A percentile compares a stretch with the other conserved stretches of the same genome.
These are phyloP conservation scores for Electrophaes corylata DNA, from an alignment of 2,888 invertebrate species.

Conservation along the genomic window DNA sequence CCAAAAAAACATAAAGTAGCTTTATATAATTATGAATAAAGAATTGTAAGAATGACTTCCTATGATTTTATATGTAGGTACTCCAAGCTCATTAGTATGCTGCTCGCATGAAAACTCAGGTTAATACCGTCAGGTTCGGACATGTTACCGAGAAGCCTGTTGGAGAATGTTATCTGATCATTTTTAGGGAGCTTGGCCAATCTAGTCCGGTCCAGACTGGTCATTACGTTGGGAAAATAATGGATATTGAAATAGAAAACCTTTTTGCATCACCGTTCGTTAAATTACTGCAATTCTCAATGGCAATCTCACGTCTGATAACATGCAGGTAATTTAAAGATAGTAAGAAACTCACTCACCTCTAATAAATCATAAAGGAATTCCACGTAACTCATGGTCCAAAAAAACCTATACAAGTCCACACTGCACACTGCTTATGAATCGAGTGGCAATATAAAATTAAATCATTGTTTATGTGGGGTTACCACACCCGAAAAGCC, in stretches of 20 bases:
- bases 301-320: background rate
- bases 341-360: slow-evolving; percentile 52
- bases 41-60: slow-evolving; percentile 20
- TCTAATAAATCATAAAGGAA: slow-evolving; percentile 73
- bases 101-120: slow-evolving; percentile 17
- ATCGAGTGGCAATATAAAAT: slow-evolving; percentile 63
- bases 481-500: slow-evolving; percentile 71
- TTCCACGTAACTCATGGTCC: slow-evolving; percentile 70
- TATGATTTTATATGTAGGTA: slow-evolving; percentile 12
- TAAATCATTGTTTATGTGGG: slow-evolving; percentile 58
- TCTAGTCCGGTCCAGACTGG: slow-evolving; percentile 17
- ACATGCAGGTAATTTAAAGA: background rate
- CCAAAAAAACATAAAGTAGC: slow-evolving; percentile 3
- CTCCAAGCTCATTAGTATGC: slow-evolving; percentile 34
- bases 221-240: slow-evolving; percentile 13
- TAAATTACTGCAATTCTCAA: background rate
- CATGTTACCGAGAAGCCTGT: slow-evolving; percentile 32
- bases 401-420: slow-evolving; percentile 42
- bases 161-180: slow-evolving; percentile 32
- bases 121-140: slow-evolving; percentile 34
- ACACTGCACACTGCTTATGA: slow-evolving; percentile 54
- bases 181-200: slow-evolving; percentile 25
- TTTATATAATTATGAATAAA: slow-evolving; percentile 15
- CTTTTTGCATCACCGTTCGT: slow-evolving; percentile 1
- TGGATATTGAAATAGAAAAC: slow-evolving; percentile 7